Evolutionary conservation across 2,888 invertebrate species (phyloP).

Genomic region (Drosophila prostipennis): DNA sequence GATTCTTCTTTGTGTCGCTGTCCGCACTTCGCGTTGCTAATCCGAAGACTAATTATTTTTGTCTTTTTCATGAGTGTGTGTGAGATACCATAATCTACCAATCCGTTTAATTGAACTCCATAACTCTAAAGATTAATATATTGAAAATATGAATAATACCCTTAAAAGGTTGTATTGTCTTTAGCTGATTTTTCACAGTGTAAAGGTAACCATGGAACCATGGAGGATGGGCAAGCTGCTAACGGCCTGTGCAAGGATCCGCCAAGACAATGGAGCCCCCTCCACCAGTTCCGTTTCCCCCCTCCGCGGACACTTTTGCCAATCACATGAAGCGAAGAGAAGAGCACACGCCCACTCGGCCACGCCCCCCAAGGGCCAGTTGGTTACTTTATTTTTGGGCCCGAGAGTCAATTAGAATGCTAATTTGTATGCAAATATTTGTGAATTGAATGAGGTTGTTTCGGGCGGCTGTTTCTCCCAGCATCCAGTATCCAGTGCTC

Average conservation of each 20-base stretch:
- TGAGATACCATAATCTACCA: no score
- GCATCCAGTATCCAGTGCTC: not conserved
- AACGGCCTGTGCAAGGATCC: conserved; percentile 5
- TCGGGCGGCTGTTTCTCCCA: conserved; percentile 1
- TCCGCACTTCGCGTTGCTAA: no score
- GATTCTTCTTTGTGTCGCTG: no score
- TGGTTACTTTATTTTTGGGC: conserved; percentile 66
- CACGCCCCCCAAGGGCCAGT: conserved; percentile 19
- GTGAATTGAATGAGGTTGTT: conserved; percentile 54
- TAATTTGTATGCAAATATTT: conserved; percentile 79
- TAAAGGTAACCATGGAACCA: not conserved
- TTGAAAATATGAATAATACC: no score
- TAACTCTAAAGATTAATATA: no score
- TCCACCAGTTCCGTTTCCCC: not conserved
- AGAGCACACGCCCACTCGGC: not conserved
- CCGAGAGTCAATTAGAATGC: conserved; percentile 77
- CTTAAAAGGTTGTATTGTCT: no score
- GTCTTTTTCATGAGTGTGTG: no score
- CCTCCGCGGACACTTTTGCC: conserved; percentile 5
- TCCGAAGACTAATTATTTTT: no score
- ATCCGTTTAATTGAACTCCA: no score
- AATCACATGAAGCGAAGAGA: not conserved
- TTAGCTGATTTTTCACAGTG: conserved; percentile 1
- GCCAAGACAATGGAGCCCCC: conserved; percentile 24
- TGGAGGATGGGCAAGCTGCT: not conserved